Base-by-base conservation (phyloP, 2,113 vertebrate species). In the Amphiprion percula region DNA sequence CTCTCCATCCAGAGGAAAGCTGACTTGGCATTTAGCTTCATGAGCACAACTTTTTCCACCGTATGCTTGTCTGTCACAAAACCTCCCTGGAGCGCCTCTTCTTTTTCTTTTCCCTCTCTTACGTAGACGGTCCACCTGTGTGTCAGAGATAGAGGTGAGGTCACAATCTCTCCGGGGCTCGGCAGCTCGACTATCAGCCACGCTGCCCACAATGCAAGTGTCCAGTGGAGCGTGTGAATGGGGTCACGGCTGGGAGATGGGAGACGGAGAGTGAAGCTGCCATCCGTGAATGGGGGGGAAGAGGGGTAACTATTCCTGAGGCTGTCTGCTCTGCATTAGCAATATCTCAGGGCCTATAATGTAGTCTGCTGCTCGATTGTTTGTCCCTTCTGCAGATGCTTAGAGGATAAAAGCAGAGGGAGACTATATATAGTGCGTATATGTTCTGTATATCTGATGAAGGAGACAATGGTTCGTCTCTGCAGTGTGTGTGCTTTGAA, bases 151-250 rank as follows among this genome's bases (percentile, higher is more conserved):
- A 66, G 74, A 82, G 63, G 62, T 60, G 73, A 77, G 68, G 52
- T 52, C 52, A 23, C 33, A 60, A 52, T 84, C 76, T 77, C 26
- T 52, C 33, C 21, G n/a, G 26, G 69, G 30, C 75, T 28, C 58
- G 39, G 41, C 37, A 10, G 72, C 33, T 24, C 56, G 1, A 46
- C 44, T 39, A 62, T 85, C 74, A 68, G 66, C 74, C 70, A 37
- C 41, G 11, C 55, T 55, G 72, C 47, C 58, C 73, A 78, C 82
- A 73, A 59, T 47, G 58, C 72, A 7, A 14, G 62, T 15, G 84
- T n/a, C 39, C 78, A 84, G 62, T 4, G 61, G 70, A 82, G 89
- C 76, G 53, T 88, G 70, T 84, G 84, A 92, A 85, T 63, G 85
- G 80, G 88, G 81, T 87, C 85, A 81, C 41, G 73, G 26, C 80